These are phyloP conservation scores for Miichthys miiuy DNA, from an alignment of 2,797 vertebrate genomes.

Conservation along the genomic window DNA sequence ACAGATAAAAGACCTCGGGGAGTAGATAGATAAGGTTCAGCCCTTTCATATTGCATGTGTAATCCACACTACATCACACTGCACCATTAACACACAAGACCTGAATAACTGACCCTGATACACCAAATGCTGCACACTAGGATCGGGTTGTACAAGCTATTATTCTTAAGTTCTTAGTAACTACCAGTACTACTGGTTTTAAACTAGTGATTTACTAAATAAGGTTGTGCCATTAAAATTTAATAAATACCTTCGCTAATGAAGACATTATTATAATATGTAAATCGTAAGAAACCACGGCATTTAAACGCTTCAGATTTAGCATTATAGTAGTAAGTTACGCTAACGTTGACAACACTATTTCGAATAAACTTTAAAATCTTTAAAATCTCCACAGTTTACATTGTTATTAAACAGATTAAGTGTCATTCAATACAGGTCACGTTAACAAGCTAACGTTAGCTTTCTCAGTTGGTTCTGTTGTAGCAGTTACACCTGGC, in stretches of 20 bases:
- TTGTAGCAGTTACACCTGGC: neutral
- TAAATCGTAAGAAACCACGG: neutral
- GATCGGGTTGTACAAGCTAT: constrained; percentile 1
- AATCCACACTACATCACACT: constrained; percentile 19
- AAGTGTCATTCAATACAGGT: neutral
- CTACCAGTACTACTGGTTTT: neutral
- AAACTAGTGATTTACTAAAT: neutral
- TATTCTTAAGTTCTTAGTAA: neutral
- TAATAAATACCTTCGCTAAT: neutral
- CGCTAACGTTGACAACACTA: no score
- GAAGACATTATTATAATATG: neutral
- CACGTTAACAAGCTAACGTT: neutral
- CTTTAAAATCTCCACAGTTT: no score
- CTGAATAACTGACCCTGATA: constrained; percentile 26
- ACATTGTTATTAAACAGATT: neutral
- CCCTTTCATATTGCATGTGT: constrained; percentile 10
- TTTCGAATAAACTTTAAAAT: no score
- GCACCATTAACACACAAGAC: constrained; percentile 11
- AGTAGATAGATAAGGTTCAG: constrained; percentile 29
- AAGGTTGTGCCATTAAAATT: neutral
- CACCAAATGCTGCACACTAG: constrained; percentile 16
- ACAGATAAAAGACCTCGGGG: constrained; percentile 16
- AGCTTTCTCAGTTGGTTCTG: neutral
- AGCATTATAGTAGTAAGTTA: neutral
- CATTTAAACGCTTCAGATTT: neutral